These are phyloP conservation scores for Xylocopa sonorina DNA, from an alignment of 1,140 invertebrate genomes.

Conservation along the genomic window DNA sequence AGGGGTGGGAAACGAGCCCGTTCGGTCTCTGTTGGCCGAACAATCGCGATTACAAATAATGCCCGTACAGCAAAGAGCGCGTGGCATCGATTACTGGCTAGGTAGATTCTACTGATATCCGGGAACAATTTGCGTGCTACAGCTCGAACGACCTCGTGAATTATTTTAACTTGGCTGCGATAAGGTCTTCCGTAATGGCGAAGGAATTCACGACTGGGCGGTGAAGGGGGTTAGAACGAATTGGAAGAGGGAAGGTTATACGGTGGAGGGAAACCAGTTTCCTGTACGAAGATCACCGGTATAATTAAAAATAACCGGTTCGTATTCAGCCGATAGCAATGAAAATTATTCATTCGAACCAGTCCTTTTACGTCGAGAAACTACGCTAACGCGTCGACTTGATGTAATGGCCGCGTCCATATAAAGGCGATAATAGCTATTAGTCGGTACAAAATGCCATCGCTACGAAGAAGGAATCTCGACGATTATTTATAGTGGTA, in stretches of 20 bases:
- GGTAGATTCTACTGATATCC: constrained; percentile 1
- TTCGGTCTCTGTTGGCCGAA: not conserved
- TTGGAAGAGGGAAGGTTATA: not conserved
- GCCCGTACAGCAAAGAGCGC: not conserved
- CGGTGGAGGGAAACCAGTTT: not conserved
- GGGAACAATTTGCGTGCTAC: constrained; percentile 8
- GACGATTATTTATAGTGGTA: not conserved
- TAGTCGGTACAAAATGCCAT: not conserved
- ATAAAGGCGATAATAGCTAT: not conserved
- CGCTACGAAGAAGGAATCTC: not conserved
- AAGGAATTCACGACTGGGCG: not conserved
- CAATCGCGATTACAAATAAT: constrained; percentile 19
- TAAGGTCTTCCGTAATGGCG: not conserved
- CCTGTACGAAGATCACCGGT: not conserved
- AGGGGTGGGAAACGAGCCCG: no score
- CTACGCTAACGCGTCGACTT: not conserved
- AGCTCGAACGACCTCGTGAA: not conserved
- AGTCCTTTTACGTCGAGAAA: not conserved
- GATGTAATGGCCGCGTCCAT: not conserved
- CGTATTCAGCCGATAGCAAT: not conserved
- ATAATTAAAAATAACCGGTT: constrained; percentile 31
- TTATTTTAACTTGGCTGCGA: not conserved
- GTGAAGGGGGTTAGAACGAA: no score
- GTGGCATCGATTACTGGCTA: not conserved
- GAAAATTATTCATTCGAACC: not conserved